Percentiles rank a stretch among this genome's conserved stretches.
Evolutionary conservation across 53 echinoderm and acorn worm genomes (phyloP).

Genomic region (Stichopus horrens): DNA sequence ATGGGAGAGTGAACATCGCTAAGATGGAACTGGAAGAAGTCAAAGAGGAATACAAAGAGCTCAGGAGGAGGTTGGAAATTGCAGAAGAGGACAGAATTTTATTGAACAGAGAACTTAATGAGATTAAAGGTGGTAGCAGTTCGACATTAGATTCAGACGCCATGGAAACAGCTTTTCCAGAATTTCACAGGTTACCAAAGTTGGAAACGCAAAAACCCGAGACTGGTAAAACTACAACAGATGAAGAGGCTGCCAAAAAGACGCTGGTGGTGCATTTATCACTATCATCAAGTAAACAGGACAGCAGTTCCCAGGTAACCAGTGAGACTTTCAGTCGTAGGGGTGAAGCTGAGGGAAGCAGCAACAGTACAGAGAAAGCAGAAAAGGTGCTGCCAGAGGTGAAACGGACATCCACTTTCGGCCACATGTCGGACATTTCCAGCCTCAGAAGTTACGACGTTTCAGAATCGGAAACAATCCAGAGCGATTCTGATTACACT

Average conservation of each 20-base stretch:
- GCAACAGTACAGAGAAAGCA: neutral
- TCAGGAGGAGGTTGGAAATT: constrained; percentile 46
- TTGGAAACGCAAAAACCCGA: neutral
- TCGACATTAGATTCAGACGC: constrained; percentile 18
- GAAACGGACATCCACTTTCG: neutral
- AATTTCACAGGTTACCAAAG: neutral
- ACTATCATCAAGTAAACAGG: neutral
- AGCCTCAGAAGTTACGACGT: constrained; percentile 20
- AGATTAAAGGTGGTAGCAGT: constrained; percentile 50
- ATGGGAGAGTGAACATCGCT: neutral
- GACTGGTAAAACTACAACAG: neutral
- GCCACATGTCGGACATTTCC: neutral
- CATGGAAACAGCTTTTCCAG: neutral
- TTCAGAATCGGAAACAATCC: constrained; percentile 30
- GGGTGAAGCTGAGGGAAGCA: constrained; percentile 1
- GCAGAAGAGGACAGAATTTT: constrained; percentile 65
- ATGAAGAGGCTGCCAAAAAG: too few species aligned
- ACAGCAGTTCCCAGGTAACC: neutral
- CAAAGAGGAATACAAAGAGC: constrained; percentile 31
- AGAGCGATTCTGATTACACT: constrained; percentile 21
- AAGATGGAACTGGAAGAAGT: constrained; percentile 23
- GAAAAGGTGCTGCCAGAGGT: constrained; percentile 14
- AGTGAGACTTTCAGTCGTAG: neutral
- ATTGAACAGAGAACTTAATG: constrained; percentile 56
- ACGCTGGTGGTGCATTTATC: neutral